Evolutionary conservation across 2,797 vertebrate genomes (phyloP).

Genomic region (Pangasius krempfi): DNA sequence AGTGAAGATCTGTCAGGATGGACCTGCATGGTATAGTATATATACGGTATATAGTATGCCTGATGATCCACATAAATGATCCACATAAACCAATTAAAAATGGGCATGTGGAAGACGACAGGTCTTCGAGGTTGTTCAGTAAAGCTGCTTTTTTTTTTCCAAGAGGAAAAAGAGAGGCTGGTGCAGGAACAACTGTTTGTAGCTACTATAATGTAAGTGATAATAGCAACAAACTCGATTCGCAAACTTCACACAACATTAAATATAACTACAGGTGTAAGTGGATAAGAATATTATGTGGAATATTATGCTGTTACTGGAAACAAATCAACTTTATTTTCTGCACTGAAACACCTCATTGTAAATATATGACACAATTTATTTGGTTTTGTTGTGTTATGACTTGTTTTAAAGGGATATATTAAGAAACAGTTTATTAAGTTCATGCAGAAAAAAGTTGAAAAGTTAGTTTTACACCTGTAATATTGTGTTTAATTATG

Average conservation of each 20-base stretch:
- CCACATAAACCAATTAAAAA: neutral
- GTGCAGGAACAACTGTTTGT: neutral
- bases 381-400: neutral
- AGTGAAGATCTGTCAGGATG: slow-evolving; percentile 96
- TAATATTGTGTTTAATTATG: neutral
- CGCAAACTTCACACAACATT: neutral
- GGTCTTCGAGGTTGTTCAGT: neutral
- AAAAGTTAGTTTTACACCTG: neutral
- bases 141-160: neutral
- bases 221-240: neutral
- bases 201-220: neutral
- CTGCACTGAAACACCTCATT: neutral
- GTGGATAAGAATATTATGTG: neutral
- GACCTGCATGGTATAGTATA: slow-evolving; percentile 73
- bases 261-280: neutral
- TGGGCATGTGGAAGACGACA: neutral
- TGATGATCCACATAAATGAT: neutral
- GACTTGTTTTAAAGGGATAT: neutral
- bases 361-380: neutral
- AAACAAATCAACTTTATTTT: neutral
- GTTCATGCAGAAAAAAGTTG: neutral
- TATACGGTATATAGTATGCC: no score
- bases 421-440: neutral
- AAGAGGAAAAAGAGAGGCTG: neutral
- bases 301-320: neutral